These are phyloP conservation scores for Parazoanthus atlanticus DNA, from an alignment of 92 coral and sea anemone genomes.

Conservation along the genomic window DNA sequence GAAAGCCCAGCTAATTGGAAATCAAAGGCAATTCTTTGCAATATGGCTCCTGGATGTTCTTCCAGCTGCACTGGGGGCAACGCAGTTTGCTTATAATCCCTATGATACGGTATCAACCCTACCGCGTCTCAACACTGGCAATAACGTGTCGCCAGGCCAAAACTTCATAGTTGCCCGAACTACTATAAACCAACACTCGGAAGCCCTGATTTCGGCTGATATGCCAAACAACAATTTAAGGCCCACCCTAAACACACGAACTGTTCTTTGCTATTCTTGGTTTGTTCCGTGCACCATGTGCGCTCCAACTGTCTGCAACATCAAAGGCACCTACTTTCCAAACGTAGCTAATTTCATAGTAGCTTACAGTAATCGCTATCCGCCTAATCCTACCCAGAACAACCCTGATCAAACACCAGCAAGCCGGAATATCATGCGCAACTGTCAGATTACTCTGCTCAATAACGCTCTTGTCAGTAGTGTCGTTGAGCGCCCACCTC, in stretches of 20 bases:
- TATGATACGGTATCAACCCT: not conserved
- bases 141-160: not conserved
- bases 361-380: not conserved
- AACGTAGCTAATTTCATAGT: not conserved
- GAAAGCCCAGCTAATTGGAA: not conserved
- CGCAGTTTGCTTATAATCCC: not conserved
- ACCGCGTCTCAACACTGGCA: not conserved
- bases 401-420: not conserved
- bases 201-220: not conserved
- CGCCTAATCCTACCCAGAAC: not conserved
- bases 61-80: not conserved
- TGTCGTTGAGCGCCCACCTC: not conserved
- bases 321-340: not conserved
- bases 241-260: not conserved
- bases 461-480: not conserved
- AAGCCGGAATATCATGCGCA: not conserved
- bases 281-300: not conserved
- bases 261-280: constrained; percentile 21
- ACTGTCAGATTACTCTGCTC: not conserved
- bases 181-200: not conserved
- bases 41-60: not conserved
- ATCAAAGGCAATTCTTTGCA: constrained; percentile 1
- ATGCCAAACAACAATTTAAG: not conserved
- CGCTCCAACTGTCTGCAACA: not conserved
- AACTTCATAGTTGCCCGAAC: constrained; percentile 13